Evolutionary conservation across 2,888 invertebrate species (phyloP).

Genomic region (Ennomos quercinarius): DNA sequence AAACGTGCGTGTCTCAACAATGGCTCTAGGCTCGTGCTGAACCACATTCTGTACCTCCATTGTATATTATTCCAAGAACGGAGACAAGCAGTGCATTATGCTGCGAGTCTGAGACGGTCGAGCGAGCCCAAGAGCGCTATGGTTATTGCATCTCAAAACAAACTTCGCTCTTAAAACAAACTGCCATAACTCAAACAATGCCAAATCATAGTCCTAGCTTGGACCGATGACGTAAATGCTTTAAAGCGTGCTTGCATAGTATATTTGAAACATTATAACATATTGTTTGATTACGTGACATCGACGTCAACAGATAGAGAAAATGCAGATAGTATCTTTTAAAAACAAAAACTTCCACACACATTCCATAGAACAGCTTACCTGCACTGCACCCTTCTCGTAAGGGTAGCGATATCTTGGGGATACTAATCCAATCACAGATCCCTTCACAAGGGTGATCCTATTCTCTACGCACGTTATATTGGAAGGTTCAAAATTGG

Average conservation of each 20-base stretch:
- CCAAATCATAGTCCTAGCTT: constrained; percentile 24
- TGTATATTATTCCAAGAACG: constrained; percentile 76
- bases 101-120: constrained; percentile 12
- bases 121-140: constrained; percentile 15
- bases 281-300: constrained; percentile 6
- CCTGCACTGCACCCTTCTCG: constrained; percentile 47
- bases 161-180: constrained; percentile 31
- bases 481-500: too few relatives aligned
- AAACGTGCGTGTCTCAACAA: constrained; percentile 81
- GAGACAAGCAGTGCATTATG: constrained; percentile 49
- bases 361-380: constrained; percentile 38
- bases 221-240: constrained; percentile 19
- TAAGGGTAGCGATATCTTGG: constrained; percentile 53
- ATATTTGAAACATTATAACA: constrained; percentile 12
- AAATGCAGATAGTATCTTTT: background rate
- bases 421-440: constrained; percentile 71
- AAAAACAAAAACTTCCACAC: constrained; percentile 12
- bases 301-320: background rate
- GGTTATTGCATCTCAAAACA: constrained; percentile 31
- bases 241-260: background rate
- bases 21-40: constrained; percentile 71
- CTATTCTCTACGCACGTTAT: constrained; percentile 7
- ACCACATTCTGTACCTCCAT: constrained; percentile 71
- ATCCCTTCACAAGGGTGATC: constrained; percentile 54
- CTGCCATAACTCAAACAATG: constrained; percentile 27